Conservation (phyloP, 1,140 invertebrate species). For the Medauroidea extradentata region DNA sequence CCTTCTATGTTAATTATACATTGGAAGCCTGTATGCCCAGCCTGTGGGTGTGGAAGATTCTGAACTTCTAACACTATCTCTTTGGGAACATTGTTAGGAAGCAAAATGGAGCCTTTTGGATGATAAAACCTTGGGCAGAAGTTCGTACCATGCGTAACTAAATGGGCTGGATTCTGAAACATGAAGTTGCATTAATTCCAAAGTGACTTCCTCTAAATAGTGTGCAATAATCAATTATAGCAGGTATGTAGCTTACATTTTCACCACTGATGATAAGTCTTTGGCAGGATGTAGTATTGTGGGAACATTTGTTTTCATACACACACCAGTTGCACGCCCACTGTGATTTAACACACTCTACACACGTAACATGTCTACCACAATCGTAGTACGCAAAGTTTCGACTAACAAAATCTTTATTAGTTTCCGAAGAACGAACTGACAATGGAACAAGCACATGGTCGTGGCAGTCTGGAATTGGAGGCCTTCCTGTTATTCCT, state of each 20-base stretch:
- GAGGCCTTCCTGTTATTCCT: conserved; percentile 65
- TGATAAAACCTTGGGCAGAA: conserved; percentile 77
- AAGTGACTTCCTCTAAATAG: neutral
- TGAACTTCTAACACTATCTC: conserved; percentile 85
- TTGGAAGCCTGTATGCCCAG: conserved; percentile 80
- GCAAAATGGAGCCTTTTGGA: conserved; percentile 60
- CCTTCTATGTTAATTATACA: conserved; percentile 89
- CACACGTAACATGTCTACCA: conserved; percentile 78
- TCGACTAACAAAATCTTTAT: conserved; percentile 91
- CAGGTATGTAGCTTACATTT: conserved; percentile 52
- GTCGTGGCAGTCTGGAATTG: conserved; percentile 68
- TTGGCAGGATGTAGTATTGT: conserved; percentile 77
- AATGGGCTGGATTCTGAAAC: conserved; percentile 63
- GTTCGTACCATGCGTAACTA: conserved; percentile 66
- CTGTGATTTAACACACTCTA: conserved; percentile 77
- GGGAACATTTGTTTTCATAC: conserved; percentile 90
- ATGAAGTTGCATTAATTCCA: no score
- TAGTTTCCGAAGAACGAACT: conserved; percentile 87
- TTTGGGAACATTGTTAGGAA: conserved; percentile 84
- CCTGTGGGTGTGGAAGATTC: conserved; percentile 82
- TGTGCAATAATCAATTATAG: neutral
- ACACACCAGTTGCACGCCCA: conserved; percentile 97
- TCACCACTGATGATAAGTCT: conserved; percentile 78
- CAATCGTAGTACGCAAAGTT: conserved; percentile 96
- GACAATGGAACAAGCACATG: conserved; percentile 89